Base-by-base conservation (phyloP, 2,797 vertebrate species). In the Chaetophractus vellerosus region DNA sequence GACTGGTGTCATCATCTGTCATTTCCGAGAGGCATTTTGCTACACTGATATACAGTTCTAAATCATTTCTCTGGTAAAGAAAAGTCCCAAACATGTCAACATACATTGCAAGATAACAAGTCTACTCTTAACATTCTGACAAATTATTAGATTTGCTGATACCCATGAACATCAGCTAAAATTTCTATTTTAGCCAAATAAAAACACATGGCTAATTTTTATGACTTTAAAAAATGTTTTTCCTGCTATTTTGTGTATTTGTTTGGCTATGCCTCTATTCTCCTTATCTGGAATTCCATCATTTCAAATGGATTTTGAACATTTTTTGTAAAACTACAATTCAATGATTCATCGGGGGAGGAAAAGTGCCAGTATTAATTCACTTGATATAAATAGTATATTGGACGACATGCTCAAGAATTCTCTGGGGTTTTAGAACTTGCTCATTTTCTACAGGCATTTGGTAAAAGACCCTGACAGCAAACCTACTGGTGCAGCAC, bases 1-100 rank as follows among this genome's bases (percentile, higher is more conserved):
- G 98, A 91, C 98, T 98, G 26, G 99, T 98, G 87, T 99, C 99
- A 12, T 98, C 97, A 90, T 99, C 99, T 0, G 98, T 97, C 99
- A 99, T 98, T 98, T 99, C 99, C 2, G 99, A 99, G 89, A 99
- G 98, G 97, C 99, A 99, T 92, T 98, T 99, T 97, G 99, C 97
- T 82, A 98, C 55, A 19, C 97, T 97, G 15, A 99, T 95, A 76
- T 99, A 99, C 52, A 99, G 92, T 36, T 99, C 98, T 92, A 99
- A 97, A 15, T 99, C 98, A 21, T 76, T 72, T 82, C 98, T 99
- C 99, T 99, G 87, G 71, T 97, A 97, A 33, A 91, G 28, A 95
- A 96, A 96, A 97, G 72, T 78, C 16, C 50, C 41, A 96, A 92
- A 48, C 50, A 91, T 28, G 57, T 96, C 78, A 92, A 68, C 80